Evolutionary conservation across 2,113 vertebrate species (phyloP).

Genomic region (Chloropsis cyanopogon): DNA sequence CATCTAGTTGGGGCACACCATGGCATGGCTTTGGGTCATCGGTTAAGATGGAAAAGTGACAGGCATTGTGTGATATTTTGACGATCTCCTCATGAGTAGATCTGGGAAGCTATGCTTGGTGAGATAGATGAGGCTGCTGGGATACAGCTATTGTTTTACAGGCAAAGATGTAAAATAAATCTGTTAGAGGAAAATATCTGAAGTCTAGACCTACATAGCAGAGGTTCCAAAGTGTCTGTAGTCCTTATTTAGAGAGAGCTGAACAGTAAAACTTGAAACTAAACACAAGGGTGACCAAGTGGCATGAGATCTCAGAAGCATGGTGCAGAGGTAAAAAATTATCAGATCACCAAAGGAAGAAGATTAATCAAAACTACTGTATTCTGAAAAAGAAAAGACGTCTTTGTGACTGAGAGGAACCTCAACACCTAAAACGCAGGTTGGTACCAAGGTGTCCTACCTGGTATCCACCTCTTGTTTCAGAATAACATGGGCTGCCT

Average conservation of each 20-base stretch:
- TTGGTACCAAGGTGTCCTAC: rapidly evolving
- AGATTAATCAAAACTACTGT: background rate
- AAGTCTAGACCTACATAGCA: background rate
- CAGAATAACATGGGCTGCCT: background rate
- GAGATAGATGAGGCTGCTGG: background rate
- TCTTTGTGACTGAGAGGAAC: background rate
- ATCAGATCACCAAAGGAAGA: background rate
- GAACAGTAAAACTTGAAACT: background rate
- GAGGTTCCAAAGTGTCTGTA: background rate
- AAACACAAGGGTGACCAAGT: background rate
- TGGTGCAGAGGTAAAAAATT: background rate
- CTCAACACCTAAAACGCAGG: background rate
- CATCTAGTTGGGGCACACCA: background rate
- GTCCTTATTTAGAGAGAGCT: background rate
- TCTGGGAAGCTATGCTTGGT: background rate
- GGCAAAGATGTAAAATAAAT: background rate
- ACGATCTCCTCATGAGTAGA: background rate
- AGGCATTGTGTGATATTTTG: background rate
- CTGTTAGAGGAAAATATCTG: background rate
- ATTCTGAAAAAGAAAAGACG: background rate
- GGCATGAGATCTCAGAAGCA: background rate
- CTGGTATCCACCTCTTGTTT: background rate
- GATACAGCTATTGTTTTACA: background rate
- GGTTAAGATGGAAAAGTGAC: background rate
- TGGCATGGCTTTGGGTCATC: background rate